These are phyloP conservation scores for Lathamus discolor DNA, from an alignment of 2,113 vertebrate species.

Conservation along the genomic window DNA sequence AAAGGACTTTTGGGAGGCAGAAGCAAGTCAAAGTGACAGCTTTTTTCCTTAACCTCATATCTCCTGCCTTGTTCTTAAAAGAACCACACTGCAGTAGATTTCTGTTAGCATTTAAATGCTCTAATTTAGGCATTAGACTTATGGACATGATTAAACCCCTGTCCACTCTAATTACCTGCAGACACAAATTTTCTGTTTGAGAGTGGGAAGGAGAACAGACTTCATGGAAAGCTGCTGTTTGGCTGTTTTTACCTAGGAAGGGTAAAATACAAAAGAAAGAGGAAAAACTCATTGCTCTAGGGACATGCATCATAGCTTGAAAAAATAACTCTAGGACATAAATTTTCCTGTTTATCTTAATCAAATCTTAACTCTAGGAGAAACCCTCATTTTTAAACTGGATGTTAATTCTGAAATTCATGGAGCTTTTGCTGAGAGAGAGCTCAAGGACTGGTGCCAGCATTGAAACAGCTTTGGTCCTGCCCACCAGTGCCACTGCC, in stretches of 20 bases:
- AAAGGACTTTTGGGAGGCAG: not conserved
- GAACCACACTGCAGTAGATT: not conserved
- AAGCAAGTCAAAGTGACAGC: not conserved
- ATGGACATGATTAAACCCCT: not conserved
- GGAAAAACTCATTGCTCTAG: rapidly evolving
- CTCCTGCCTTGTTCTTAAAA: not conserved
- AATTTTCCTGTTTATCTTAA: not conserved
- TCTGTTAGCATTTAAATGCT: not conserved
- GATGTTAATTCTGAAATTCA: not conserved
- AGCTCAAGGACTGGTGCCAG: not conserved
- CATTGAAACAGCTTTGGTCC: not conserved
- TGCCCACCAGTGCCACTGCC: not conserved
- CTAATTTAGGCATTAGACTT: not conserved
- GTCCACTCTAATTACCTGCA: not conserved
- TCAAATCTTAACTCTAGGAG: not conserved
- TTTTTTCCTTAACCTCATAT: not conserved
- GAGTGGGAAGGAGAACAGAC: not conserved
- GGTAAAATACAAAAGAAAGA: not conserved
- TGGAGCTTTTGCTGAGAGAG: not conserved
- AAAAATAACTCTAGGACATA: not conserved
- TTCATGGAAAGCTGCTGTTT: not conserved
- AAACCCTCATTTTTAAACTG: not conserved
- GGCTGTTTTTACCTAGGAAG: not conserved
- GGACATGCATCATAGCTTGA: not conserved
- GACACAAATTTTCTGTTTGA: not conserved